Evolutionary conservation across 2,888 invertebrate genomes (phyloP).

Genomic region (Andrena praecox): DNA sequence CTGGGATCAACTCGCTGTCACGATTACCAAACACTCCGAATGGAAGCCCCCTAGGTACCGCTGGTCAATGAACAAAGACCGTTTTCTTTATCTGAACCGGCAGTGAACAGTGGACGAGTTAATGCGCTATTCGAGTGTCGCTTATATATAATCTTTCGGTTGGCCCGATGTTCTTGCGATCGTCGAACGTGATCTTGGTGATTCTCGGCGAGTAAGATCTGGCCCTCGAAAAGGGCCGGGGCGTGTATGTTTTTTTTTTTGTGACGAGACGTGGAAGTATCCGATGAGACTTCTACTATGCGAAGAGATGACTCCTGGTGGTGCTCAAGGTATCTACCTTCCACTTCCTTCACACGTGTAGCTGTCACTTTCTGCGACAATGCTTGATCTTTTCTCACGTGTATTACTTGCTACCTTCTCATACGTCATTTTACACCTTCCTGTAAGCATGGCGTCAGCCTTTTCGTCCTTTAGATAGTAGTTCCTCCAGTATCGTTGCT

Average conservation of each 20-base stretch:
- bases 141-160: neutral
- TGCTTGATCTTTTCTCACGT: neutral
- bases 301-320: conserved; percentile 66
- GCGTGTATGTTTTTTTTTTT: conserved; percentile 7
- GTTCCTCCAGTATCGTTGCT: neutral
- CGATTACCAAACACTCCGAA: conserved; percentile 29
- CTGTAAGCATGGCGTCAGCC: neutral
- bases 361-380: neutral
- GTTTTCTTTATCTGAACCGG: neutral
- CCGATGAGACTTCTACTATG: conserved; percentile 69
- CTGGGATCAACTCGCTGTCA: conserved; percentile 50
- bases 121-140: neutral
- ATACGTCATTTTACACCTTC: neutral
- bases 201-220: neutral
- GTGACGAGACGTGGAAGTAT: conserved; percentile 29
- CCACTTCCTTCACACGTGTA: neutral
- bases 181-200: neutral
- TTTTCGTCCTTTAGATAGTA: neutral
- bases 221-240: neutral
- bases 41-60: conserved; percentile 10
- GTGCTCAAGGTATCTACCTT: conserved; percentile 56
- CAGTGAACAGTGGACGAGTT: conserved; percentile 22
- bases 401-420: neutral
- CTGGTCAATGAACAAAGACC: conserved; percentile 1
- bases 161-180: neutral